Percentiles rank a stretch among this genome's conserved stretches.
These are phyloP conservation scores for Oenanthe oenanthe DNA, from an alignment of 2,113 vertebrate genomes.

Conservation along the genomic window DNA sequence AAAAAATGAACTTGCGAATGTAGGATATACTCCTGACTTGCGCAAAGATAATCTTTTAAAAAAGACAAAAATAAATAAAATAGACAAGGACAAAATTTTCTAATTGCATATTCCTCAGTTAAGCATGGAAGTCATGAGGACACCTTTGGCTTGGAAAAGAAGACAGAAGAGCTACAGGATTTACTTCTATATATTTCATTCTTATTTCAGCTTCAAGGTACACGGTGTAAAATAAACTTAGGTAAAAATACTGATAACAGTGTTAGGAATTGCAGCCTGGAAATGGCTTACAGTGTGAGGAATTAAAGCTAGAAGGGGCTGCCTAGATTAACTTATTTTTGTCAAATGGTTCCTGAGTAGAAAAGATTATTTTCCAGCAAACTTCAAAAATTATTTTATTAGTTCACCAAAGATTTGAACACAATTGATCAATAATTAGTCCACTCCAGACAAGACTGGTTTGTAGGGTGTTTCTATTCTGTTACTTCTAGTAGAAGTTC, in stretches of 20 bases:
- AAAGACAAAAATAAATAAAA: background rate
- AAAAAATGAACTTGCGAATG: background rate
- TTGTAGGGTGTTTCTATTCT: background rate
- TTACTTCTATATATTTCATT: background rate
- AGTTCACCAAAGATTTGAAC: background rate
- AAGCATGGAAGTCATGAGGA: background rate
- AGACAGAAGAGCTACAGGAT: background rate
- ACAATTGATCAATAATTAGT: background rate
- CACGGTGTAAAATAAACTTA: background rate
- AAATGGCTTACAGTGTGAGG: background rate
- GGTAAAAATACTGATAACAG: background rate
- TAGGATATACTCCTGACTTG: background rate
- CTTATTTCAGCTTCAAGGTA: background rate
- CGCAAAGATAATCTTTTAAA: background rate
- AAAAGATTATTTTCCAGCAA: background rate
- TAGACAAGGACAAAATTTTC: background rate
- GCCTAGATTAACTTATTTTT: background rate
- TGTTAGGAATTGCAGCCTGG: background rate
- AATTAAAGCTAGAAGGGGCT: accelerated
- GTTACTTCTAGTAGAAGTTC: background rate
- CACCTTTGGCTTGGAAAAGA: background rate
- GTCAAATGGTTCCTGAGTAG: background rate
- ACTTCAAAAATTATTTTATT: background rate
- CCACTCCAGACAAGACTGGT: background rate
- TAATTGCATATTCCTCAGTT: background rate